Conservation (phyloP, 2,888 invertebrate species). For the Automeris io region DNA sequence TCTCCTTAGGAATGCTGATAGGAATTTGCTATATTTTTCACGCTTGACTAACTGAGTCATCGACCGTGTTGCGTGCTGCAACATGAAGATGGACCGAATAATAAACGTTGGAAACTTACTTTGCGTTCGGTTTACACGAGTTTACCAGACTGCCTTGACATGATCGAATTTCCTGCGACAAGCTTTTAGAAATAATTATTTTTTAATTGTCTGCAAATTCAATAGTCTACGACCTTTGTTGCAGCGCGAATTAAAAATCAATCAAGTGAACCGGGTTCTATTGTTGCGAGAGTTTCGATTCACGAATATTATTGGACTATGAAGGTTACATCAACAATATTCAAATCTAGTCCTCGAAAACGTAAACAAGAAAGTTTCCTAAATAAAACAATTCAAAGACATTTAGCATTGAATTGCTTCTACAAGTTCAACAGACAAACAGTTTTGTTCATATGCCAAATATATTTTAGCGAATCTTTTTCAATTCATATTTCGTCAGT, state of each 20-base stretch:
- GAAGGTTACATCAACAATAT: too few species aligned
- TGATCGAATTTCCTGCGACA: conserved; percentile 4
- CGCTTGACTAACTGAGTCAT: conserved; percentile 34
- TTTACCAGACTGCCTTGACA: conserved; percentile 2
- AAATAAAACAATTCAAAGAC: too few species aligned
- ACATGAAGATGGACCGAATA: conserved; percentile 9
- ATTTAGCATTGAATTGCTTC: too few species aligned
- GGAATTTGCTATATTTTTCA: conserved; percentile 26
- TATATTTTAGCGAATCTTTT: too few species aligned
- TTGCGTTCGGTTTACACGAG: conserved; percentile 7
- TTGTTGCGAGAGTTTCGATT: not conserved
- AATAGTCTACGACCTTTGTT: conserved; percentile 3
- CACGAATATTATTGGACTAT: not conserved
- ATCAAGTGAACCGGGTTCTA: not conserved
- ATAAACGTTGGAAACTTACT: conserved; percentile 4
- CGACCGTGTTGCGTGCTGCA: conserved; percentile 25
- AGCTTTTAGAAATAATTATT: conserved; percentile 2
- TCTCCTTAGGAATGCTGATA: not conserved
- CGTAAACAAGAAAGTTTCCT: too few species aligned
- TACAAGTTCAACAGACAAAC: too few species aligned
- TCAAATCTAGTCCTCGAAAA: too few species aligned
- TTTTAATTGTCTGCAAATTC: not conserved
- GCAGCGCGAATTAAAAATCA: not conserved
- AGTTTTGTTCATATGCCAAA: too few species aligned
- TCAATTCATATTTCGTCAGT: too few species aligned